phyloP scores from a whole-genome alignment of 2,797 vertebrate genomes.

The Enteromius paludinosus region DNA sequence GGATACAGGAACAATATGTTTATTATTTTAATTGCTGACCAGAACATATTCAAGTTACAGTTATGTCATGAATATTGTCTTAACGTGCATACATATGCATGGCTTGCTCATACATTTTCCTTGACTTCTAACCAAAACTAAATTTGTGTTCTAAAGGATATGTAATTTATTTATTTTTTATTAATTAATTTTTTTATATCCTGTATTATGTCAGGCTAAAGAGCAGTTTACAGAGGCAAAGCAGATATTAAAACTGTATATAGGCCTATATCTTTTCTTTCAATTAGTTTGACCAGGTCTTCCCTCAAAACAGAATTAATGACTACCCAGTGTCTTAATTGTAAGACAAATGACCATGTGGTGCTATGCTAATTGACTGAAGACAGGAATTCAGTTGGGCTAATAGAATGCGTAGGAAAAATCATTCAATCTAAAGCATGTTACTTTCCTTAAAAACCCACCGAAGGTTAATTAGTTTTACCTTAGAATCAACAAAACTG shows the following conservation, averaged over 20 bases:
- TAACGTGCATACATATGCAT: too few relatives aligned
- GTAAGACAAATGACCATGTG: constrained; percentile 76
- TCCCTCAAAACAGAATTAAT: constrained; percentile 74
- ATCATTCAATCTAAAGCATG: constrained; percentile 33
- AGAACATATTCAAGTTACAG: too few relatives aligned
- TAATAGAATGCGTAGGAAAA: constrained; percentile 75
- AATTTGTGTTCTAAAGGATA: background rate
- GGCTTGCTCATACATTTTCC: too few relatives aligned
- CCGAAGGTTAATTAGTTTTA: constrained; percentile 50
- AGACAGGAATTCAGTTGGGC: constrained; percentile 76
- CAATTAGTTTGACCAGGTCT: constrained; percentile 73
- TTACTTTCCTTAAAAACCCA: constrained; percentile 74
- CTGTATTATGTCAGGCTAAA: background rate
- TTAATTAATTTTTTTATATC: background rate
- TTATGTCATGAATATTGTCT: too few relatives aligned
- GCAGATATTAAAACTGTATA: constrained; percentile 58
- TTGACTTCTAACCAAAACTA: background rate
- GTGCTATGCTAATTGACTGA: constrained; percentile 77
- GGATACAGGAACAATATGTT: background rate
- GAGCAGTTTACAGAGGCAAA: background rate
- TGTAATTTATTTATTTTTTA: too few relatives aligned
- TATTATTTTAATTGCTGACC: background rate
- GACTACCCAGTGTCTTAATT: constrained; percentile 72
- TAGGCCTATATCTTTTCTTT: constrained; percentile 64
- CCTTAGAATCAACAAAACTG: constrained; percentile 25